Evolutionary conservation across 2,888 invertebrate species (phyloP).

Genomic region (Mimachlamys varia): DNA sequence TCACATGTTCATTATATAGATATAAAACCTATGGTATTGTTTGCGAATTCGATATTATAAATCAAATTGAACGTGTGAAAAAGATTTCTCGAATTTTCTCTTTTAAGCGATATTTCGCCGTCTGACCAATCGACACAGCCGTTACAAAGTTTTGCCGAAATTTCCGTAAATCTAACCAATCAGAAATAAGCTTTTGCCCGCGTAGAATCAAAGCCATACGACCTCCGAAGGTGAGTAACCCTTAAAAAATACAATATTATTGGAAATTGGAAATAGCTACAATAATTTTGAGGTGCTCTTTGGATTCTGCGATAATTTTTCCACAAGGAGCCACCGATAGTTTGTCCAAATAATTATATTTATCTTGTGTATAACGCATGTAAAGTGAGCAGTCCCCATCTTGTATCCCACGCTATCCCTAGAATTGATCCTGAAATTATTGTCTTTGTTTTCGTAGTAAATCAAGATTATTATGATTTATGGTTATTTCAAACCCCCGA

Average conservation of each 20-base stretch:
- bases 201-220: constrained; percentile 70
- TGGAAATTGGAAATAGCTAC: constrained; percentile 39
- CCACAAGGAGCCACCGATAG: constrained; percentile 47
- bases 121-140: constrained; percentile 50
- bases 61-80: background rate
- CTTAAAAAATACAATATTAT: constrained; percentile 52
- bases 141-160: constrained; percentile 48
- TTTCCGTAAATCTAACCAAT: constrained; percentile 57
- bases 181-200: constrained; percentile 66
- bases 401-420: constrained; percentile 8
- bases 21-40: background rate
- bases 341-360: background rate
- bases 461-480: constrained; percentile 23
- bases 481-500: background rate
- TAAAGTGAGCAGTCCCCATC: background rate
- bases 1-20: background rate
- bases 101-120: constrained; percentile 36
- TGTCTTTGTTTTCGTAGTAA: constrained; percentile 55
- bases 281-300: constrained; percentile 39
- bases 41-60: background rate
- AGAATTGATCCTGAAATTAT: constrained; percentile 34
- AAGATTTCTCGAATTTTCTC: constrained; percentile 20
- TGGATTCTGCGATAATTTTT: constrained; percentile 50
- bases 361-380: constrained; percentile 6
- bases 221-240: constrained; percentile 68